Evolutionary conservation across 1,140 invertebrate species (phyloP), one percentile per base, ranked within the genome.

Genomic region (Drosophila arawakana): DNA sequence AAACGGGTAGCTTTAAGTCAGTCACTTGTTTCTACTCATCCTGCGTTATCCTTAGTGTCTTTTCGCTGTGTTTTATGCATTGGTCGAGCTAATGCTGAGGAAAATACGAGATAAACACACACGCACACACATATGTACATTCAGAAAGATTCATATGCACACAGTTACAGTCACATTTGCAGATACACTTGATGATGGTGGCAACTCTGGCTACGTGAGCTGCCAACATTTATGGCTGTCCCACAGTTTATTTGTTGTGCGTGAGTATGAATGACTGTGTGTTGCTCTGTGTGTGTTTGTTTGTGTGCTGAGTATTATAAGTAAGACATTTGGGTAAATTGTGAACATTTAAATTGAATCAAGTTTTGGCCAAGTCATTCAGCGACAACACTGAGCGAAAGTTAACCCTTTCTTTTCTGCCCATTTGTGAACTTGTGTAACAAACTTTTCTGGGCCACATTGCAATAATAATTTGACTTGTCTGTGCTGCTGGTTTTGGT

Each of bases 311-410:
- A 18, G 57, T 30, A 10, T 52, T 25, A 15, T 11, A 52, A 73
- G 57, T 52, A 47, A 73, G 71, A 67, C 61, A 61, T 69, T 75
- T 75, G 62, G 18, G 47, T 69, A 66, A 68, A 80, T 67, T 67
- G 72, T 47, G 43, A 78, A 63, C 72, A 60, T 79, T 82, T 79
- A 73, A 83, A 83, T 81, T 83, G 69, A 83, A 81, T 81, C 80
- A 81, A 75, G 76, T 55, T 78, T 15, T 34, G 61, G 43, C 67
- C 44, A 55, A 13, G 46, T 21, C 44, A 6, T 13, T 61, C 39
- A 18, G n/a, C 44, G 54, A 18, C 18, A 62, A n/a, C 0, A 18
- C 44, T 18, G 13, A 47, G 44, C 25, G 25, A 30, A 30, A 30
- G 25, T 30, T 30, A 35, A 30, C 41, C 46, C 30, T 18, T n/a